Conservation (phyloP, 2,888 invertebrate genomes). For the Iselma pallidipennis region DNA sequence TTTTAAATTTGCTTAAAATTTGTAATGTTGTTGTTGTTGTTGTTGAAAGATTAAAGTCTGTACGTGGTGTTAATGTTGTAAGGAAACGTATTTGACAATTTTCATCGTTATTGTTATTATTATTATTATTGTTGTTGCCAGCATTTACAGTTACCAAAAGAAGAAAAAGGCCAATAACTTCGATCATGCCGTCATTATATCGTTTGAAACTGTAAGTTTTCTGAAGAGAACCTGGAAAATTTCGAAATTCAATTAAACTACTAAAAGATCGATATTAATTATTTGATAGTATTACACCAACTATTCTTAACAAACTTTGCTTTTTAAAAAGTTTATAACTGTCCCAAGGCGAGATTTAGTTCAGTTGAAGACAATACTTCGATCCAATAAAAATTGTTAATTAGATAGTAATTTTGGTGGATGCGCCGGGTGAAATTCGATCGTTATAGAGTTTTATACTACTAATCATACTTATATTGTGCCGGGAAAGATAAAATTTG, state of each 20-base stretch:
- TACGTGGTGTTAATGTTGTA: slow-evolving; percentile 38
- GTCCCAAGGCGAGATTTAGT: too few relatives aligned
- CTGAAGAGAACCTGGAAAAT: slow-evolving; percentile 41
- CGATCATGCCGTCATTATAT: slow-evolving; percentile 54
- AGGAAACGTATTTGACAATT: slow-evolving; percentile 47
- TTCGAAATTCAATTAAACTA: neutral
- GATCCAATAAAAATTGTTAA: too few relatives aligned
- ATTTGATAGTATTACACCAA: neutral
- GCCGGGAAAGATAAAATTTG: too few relatives aligned
- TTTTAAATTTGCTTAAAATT: neutral
- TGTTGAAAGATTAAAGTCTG: neutral
- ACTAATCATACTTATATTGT: slow-evolving; percentile 8
- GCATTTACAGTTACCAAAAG: slow-evolving; percentile 58
- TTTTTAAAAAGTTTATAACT: too few relatives aligned
- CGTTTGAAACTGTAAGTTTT: slow-evolving; percentile 29
- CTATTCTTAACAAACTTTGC: neutral
- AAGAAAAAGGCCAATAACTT: slow-evolving; percentile 52
- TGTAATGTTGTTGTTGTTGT: neutral
- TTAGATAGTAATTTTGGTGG: neutral
- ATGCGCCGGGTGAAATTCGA: neutral
- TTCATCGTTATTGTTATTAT: slow-evolving; percentile 32
- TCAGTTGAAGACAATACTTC: too few relatives aligned
- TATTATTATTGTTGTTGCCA: slow-evolving; percentile 45
- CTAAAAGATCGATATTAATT: neutral
- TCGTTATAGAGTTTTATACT: neutral